phyloP scores from a whole-genome alignment of 2,888 invertebrate species.

The Pachymerium ferrugineum region DNA sequence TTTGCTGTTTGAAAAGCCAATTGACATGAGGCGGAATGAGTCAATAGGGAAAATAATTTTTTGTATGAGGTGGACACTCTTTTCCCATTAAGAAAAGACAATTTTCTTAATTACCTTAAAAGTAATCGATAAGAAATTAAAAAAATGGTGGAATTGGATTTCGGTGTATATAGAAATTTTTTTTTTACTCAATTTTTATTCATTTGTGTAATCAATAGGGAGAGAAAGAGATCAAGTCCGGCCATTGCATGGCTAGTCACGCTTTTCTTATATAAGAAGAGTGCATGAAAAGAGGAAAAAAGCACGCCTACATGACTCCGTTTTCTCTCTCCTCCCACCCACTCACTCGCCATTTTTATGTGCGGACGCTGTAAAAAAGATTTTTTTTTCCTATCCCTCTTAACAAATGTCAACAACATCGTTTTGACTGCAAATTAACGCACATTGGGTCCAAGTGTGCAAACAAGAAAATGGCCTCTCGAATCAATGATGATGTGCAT shows the following conservation, averaged over 20 bases:
- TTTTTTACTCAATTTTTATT: too few species aligned
- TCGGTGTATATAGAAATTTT: background rate
- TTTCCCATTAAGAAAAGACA: background rate
- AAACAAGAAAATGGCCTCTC: slow-evolving; percentile 6
- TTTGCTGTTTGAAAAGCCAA: background rate
- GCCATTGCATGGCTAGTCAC: slow-evolving; percentile 21
- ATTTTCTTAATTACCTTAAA: slow-evolving; percentile 18
- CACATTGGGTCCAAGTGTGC: background rate
- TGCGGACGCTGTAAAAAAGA: background rate
- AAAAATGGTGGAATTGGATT: background rate
- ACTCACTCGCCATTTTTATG: background rate
- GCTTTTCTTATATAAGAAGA: slow-evolving; percentile 14
- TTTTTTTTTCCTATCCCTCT: background rate
- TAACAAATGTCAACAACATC: slow-evolving; percentile 21
- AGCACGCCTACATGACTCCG: slow-evolving; percentile 6
- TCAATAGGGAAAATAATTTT: background rate
- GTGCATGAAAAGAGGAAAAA: slow-evolving; percentile 1
- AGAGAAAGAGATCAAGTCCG: background rate
- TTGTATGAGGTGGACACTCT: background rate
- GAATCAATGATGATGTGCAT: slow-evolving; percentile 1
- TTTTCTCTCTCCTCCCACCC: too few species aligned
- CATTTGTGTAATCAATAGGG: slow-evolving; percentile 9
- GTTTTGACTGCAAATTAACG: slow-evolving; percentile 13
- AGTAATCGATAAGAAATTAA: background rate
- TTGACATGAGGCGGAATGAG: background rate